Percentiles rank a stretch among this genome's conserved stretches.
phyloP scores from a whole-genome alignment of 2,113 vertebrate species.

The Apteryx mantelli region DNA sequence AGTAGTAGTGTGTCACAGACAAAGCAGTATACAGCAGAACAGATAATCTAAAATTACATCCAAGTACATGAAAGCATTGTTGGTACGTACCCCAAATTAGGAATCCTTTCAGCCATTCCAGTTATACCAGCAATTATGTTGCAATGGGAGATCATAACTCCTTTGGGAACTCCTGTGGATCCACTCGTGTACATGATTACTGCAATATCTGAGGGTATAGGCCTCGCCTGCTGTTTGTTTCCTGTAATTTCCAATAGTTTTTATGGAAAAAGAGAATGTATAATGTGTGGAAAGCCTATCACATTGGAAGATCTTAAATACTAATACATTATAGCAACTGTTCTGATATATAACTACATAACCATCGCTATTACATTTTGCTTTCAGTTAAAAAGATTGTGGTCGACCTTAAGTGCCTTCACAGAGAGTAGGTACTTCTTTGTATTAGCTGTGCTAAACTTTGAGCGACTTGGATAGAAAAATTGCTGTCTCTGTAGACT shows the following conservation, averaged over 20 bases:
- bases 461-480: neutral
- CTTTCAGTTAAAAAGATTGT: neutral
- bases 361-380: neutral
- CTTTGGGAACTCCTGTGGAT: constrained; percentile 93
- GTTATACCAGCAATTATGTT: constrained; percentile 92
- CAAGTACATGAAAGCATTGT: neutral
- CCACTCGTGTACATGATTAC: constrained; percentile 99
- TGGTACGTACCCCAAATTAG: constrained; percentile 83
- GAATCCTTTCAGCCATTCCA: constrained; percentile 91
- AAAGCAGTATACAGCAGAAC: neutral
- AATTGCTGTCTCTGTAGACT: neutral
- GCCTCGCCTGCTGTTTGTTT: constrained; percentile 65
- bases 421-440: neutral
- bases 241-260: constrained; percentile 76
- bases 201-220: constrained; percentile 85
- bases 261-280: neutral
- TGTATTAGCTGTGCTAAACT: neutral
- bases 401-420: neutral
- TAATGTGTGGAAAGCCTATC: neutral
- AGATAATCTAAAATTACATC: neutral
- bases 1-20: neutral
- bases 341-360: neutral
- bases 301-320: neutral
- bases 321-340: neutral
- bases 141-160: constrained; percentile 95